These are phyloP conservation scores for Vultur gryphus DNA, from an alignment of 2,797 vertebrate genomes.

Conservation along the genomic window DNA sequence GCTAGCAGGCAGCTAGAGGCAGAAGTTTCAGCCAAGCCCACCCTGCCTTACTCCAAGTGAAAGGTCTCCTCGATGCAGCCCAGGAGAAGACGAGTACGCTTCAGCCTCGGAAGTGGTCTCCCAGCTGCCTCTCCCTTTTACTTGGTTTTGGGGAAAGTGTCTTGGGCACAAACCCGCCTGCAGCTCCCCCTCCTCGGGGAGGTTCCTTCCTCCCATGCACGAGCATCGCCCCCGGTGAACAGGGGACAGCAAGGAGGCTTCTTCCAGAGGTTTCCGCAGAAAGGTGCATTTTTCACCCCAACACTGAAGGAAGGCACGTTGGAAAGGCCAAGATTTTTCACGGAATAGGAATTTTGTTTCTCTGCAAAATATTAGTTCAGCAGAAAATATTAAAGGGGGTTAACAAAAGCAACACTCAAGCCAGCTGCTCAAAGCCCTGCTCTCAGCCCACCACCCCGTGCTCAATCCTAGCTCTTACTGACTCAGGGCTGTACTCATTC, in stretches of 20 bases:
- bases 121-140: not conserved
- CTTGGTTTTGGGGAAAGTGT: not conserved
- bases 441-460: not conserved
- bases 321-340: not conserved
- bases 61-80: not conserved
- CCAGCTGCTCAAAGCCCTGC: not conserved
- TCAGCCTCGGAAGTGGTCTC: not conserved
- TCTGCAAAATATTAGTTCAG: not conserved
- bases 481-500: not conserved
- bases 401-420: not conserved
- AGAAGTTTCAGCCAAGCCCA: not conserved
- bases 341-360: not conserved
- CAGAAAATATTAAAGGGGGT: not conserved
- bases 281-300: not conserved
- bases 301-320: fast-evolving
- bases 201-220: not conserved
- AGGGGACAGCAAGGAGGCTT: not conserved
- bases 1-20: not conserved
- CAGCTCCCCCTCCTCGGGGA: not conserved
- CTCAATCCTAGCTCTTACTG: not conserved
- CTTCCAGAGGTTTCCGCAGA: not conserved
- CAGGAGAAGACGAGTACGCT: not conserved
- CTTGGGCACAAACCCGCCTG: not conserved
- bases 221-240: not conserved
- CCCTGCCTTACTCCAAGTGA: not conserved